Conservation (phyloP, 1,140 invertebrate genomes). For the Bactericera cockerelli region DNA sequence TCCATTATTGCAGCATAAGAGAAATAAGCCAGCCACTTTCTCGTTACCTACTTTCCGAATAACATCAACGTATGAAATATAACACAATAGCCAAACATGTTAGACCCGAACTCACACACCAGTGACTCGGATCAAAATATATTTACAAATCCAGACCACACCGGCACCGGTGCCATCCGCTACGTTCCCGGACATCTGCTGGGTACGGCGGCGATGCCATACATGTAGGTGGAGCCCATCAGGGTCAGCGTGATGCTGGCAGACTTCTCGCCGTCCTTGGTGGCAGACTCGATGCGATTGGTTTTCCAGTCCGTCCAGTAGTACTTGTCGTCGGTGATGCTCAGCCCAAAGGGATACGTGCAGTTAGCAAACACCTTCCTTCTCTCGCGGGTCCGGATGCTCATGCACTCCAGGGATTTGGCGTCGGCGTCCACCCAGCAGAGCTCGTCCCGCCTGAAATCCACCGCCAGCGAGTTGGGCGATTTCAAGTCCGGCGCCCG, state of each 20-base stretch:
- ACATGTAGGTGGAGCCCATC: background rate
- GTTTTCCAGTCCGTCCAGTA: constrained; percentile 97
- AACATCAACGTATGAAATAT: no score
- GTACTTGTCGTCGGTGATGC: constrained; percentile 61
- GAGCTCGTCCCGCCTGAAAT: constrained; percentile 61
- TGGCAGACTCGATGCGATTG: constrained; percentile 36
- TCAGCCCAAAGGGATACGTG: constrained; percentile 80
- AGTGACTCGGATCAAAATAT: no score
- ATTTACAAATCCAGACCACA: no score
- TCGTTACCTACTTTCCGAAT: no score
- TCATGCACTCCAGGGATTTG: constrained; percentile 54
- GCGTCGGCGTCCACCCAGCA: constrained; percentile 94
- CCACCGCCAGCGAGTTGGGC: constrained; percentile 74
- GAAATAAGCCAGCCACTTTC: no score
- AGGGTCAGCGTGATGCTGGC: background rate
- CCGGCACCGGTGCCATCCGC: no score
- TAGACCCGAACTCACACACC: no score
- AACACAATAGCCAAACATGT: no score
- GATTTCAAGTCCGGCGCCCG: constrained; percentile 41
- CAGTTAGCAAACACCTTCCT: constrained; percentile 57
- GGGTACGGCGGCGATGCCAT: background rate
- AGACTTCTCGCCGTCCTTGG: constrained; percentile 24
- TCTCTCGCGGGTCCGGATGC: constrained; percentile 48
- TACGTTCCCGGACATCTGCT: background rate
- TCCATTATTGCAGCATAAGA: no score